Percentiles rank a stretch among this genome's conserved stretches.
phyloP scores from a whole-genome alignment of 1,140 invertebrate genomes.

The Brachionus rotundiformis region DNA sequence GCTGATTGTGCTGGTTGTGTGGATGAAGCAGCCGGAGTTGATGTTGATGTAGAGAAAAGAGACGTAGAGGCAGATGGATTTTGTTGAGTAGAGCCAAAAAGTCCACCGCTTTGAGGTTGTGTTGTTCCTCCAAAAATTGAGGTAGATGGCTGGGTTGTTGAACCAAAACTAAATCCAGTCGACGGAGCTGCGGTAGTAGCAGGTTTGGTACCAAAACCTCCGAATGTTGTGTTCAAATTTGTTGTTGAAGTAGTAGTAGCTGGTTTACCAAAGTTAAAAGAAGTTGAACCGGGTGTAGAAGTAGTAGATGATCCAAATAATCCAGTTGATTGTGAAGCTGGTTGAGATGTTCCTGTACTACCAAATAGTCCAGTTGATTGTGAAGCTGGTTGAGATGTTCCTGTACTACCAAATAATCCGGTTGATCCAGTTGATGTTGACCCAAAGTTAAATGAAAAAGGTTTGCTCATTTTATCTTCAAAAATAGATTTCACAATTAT shows the following conservation, averaged over 20 bases:
- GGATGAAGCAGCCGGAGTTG: conserved; percentile 65
- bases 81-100: conserved; percentile 49
- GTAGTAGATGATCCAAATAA: conserved; percentile 5
- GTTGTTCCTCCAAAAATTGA: conserved; percentile 54
- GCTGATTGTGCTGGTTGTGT: conserved; percentile 69
- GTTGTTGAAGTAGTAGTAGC: conserved; percentile 47
- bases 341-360: background rate
- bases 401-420: conserved; percentile 52
- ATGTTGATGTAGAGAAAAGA: conserved; percentile 56
- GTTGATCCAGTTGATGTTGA: background rate
- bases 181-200: conserved; percentile 53
- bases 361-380: conserved; percentile 37
- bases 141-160: conserved; percentile 53
- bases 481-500: background rate
- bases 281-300: background rate
- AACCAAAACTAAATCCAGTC: conserved; percentile 63
- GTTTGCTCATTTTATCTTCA: conserved; percentile 2
- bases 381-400: background rate
- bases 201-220: conserved; percentile 32
- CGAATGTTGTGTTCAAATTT: conserved; percentile 54
- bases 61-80: background rate
- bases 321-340: conserved; percentile 43
- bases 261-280: conserved; percentile 38
- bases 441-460: conserved; percentile 30
- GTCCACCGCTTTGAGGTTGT: conserved; percentile 54